Evolutionary conservation across 2,888 invertebrate genomes (phyloP).

Genomic region (Acanthacorydalis orientalis): DNA sequence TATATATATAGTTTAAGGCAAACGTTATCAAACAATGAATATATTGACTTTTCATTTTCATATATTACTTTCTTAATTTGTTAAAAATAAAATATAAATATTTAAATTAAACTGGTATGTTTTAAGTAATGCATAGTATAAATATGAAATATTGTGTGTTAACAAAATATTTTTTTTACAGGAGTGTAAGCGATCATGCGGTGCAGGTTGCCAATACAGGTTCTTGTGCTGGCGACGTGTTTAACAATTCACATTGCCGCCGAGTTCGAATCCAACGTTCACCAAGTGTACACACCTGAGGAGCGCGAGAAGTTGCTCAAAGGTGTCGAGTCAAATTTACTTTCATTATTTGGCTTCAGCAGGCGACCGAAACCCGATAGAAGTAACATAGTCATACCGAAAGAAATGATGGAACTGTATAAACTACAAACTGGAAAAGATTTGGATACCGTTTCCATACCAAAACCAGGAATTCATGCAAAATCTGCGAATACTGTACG

Average conservation of each 20-base stretch:
- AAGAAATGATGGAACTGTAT: slow-evolving; percentile 68
- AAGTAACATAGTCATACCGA: slow-evolving; percentile 46
- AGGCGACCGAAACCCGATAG: slow-evolving; percentile 31
- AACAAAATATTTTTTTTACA: slow-evolving; percentile 13
- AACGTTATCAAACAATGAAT: too few species aligned
- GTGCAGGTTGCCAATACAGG: slow-evolving; percentile 20
- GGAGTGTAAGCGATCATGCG: slow-evolving; percentile 25
- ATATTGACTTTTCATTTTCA: too few species aligned
- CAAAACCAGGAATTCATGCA: slow-evolving; percentile 48
- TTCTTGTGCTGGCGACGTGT: slow-evolving; percentile 18
- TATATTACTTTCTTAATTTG: too few species aligned
- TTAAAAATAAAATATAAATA: too few species aligned
- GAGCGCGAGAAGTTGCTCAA: slow-evolving; percentile 20
- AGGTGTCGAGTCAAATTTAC: slow-evolving; percentile 37
- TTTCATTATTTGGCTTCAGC: slow-evolving; percentile 43
- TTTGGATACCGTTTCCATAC: slow-evolving; percentile 44
- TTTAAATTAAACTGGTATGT: too few species aligned
- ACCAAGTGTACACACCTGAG: slow-evolving; percentile 16
- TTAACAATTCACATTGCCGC: slow-evolving; percentile 9
- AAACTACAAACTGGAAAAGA: slow-evolving; percentile 43
- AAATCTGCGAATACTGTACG: slow-evolving; percentile 72
- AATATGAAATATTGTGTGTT: too few species aligned
- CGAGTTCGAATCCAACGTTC: slow-evolving; percentile 11
- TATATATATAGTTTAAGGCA: too few species aligned
- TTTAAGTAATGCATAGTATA: too few species aligned